Conservation (phyloP, 2,888 invertebrate genomes). For the Dexiosoma caninum region DNA sequence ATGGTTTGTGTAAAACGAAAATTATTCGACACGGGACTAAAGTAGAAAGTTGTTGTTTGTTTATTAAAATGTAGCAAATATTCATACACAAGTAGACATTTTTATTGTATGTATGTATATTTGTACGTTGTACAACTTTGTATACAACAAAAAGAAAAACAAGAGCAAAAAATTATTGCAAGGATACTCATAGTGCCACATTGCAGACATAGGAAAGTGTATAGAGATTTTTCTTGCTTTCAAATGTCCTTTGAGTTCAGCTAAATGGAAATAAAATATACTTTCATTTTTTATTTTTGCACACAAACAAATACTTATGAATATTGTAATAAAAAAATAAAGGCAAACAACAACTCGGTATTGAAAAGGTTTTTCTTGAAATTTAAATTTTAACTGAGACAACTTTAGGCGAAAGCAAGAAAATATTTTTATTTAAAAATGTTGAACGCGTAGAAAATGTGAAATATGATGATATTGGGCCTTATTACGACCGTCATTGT, state of each 20-base stretch:
- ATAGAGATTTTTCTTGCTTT: slow-evolving; percentile 1
- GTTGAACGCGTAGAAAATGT: too few species aligned
- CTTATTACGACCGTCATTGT: too few species aligned
- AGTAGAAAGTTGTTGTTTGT: slow-evolving; percentile 54
- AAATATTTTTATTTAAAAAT: too few species aligned
- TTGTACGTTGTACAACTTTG: background rate
- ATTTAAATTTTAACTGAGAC: background rate
- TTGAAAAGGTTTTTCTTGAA: background rate
- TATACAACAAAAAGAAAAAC: background rate
- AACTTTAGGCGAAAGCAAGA: too few species aligned
- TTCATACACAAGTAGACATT: background rate
- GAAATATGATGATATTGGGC: too few species aligned
- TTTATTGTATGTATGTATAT: background rate
- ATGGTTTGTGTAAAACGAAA: slow-evolving; percentile 51
- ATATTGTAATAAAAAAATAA: background rate
- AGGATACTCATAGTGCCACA: slow-evolving; percentile 10
- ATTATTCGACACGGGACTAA: slow-evolving; percentile 57
- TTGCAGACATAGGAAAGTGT: slow-evolving; percentile 30
- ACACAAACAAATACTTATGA: background rate
- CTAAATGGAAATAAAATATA: slow-evolving; percentile 38
- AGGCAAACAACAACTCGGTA: background rate
- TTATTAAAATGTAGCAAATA: slow-evolving; percentile 10
- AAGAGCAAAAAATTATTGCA: slow-evolving; percentile 20
- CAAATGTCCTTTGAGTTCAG: slow-evolving; percentile 42
- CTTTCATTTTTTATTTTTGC: slow-evolving; percentile 50